phyloP scores from a whole-genome alignment of 2,113 vertebrate species.

The Tiliqua scincoides region DNA sequence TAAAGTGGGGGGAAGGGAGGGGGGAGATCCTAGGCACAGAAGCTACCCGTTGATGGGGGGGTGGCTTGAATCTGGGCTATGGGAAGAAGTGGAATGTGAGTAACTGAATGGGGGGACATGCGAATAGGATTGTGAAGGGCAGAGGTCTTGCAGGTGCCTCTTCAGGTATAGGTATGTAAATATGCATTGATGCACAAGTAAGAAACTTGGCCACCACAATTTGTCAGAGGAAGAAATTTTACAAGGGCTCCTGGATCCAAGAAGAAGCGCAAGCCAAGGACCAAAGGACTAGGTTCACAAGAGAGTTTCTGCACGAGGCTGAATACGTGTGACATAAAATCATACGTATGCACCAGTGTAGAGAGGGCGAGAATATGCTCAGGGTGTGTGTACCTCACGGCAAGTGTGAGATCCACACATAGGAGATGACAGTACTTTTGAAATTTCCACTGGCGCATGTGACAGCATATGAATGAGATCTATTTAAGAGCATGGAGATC shows the following conservation, averaged over 20 bases:
- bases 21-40: neutral
- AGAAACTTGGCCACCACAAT: neutral
- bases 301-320: neutral
- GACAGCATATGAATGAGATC: neutral
- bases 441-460: neutral
- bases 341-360: neutral
- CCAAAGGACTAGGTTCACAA: neutral
- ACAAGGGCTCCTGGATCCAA: no score
- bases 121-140: neutral
- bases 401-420: neutral
- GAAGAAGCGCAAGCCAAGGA: neutral
- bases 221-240: neutral
- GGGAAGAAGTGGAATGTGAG: neutral
- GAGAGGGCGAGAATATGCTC: neutral
- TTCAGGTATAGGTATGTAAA: neutral
- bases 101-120: neutral
- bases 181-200: neutral
- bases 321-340: neutral
- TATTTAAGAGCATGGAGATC: neutral
- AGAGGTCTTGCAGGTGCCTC: neutral
- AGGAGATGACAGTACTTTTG: neutral
- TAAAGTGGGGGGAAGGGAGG: neutral
- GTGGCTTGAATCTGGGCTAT: neutral
- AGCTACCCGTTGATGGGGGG: neutral
- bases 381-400: neutral